Evolutionary conservation across 2,888 invertebrate genomes (phyloP), one percentile per base, ranked within the genome.

Genomic region (Aradus depressus): DNA sequence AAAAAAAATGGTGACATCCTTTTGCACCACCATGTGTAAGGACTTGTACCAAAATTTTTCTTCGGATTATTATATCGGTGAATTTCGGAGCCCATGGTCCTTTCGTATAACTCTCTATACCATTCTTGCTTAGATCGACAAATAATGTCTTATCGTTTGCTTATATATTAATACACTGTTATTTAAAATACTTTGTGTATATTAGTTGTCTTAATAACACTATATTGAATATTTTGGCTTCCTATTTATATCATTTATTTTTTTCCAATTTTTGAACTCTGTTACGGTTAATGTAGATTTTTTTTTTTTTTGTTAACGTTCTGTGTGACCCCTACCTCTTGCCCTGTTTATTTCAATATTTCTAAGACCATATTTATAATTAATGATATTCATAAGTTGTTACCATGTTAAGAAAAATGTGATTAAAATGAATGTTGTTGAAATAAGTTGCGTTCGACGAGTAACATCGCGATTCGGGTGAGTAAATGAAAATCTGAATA

Each of bases 281-380:
- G 32, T 23, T n/a, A n/a, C n/a, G n/a, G n/a, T n/a, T n/a, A n/a
- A n/a, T n/a, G n/a, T n/a, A n/a, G n/a, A n/a, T n/a, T n/a, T n/a
- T 45, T 42, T 57, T 45, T 53, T 42, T 51, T 44, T 26, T 53
- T 55, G 52, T 56, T 49, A 42, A 43, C 52, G 54, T 56, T 58
- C 56, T 56, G 58, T 56, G 57, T 55, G 56, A 56, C 50, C 54
- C 55, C n/a, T n/a, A n/a, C n/a, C n/a, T n/a, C n/a, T n/a, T n/a
- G n/a, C n/a, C 50, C 45, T 44, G 37, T 50, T 55, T 55, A 47
- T 54, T 52, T 55, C 50, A 37, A 25, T 47, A 26, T 44, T 50
- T 50, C 28, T 38, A 44, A 34, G 50, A 50, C 50, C 35, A 50
- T 38, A 44, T 49, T 34, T 49, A 25, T 47, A 47, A 47, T 18